These are phyloP conservation scores for Pristis pectinata DNA, from an alignment of 2,797 vertebrate genomes.

Conservation along the genomic window DNA sequence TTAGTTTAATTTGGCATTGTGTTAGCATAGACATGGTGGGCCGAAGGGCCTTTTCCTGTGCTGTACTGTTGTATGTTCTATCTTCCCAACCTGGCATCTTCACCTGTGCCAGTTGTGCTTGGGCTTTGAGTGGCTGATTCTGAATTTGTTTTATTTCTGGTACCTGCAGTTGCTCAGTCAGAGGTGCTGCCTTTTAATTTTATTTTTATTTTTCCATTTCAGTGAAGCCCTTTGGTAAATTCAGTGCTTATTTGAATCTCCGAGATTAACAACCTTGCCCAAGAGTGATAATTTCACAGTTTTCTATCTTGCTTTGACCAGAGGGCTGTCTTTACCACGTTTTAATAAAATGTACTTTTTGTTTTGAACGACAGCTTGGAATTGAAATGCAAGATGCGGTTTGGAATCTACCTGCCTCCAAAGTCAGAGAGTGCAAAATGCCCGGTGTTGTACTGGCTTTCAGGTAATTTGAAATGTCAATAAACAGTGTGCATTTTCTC, in stretches of 20 bases:
- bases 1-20: too few relatives aligned
- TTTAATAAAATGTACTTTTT: neutral
- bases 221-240: neutral
- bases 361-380: constrained; percentile 64
- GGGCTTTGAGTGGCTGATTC: neutral
- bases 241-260: neutral
- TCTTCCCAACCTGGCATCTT: neutral
- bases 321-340: neutral
- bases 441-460: constrained; percentile 88
- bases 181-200: neutral
- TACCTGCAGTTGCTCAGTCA: neutral
- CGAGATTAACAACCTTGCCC: neutral
- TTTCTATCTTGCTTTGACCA: neutral
- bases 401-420: constrained; percentile 84
- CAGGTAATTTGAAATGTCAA: constrained; percentile 58
- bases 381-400: constrained; percentile 92
- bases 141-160: neutral
- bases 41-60: too few relatives aligned
- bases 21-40: too few relatives aligned
- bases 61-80: too few relatives aligned
- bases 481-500: neutral
- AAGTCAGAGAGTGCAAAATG: constrained; percentile 81
- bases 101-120: neutral
- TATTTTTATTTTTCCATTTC: neutral
- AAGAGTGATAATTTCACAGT: neutral